A percentile compares a stretch with the other conserved stretches of the same genome.
These are phyloP conservation scores for Todiramphus chloris DNA, from an alignment of 2,113 vertebrate genomes.

Conservation along the genomic window DNA sequence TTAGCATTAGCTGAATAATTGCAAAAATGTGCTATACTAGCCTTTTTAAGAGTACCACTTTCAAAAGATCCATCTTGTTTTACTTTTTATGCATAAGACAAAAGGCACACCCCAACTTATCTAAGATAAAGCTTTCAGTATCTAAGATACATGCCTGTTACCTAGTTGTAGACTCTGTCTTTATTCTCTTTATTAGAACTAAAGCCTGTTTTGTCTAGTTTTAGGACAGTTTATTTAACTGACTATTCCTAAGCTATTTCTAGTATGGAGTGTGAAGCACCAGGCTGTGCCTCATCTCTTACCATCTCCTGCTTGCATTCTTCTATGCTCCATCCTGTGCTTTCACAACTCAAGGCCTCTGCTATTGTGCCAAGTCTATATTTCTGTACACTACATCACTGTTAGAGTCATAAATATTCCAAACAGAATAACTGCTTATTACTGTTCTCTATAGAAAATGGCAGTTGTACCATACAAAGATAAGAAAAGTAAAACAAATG, in stretches of 20 bases:
- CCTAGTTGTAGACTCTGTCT: background rate
- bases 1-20: background rate
- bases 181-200: background rate
- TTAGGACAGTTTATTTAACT: background rate
- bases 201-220: background rate
- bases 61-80: background rate
- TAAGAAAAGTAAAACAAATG: background rate
- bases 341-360: background rate
- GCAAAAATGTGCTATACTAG: background rate
- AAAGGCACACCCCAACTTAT: background rate
- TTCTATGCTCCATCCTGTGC: background rate
- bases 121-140: background rate
- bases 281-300: background rate
- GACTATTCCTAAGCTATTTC: background rate
- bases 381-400: background rate
- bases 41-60: background rate
- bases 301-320: background rate
- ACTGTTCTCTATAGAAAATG: background rate
- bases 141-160: background rate
- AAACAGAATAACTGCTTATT: background rate
- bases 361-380: background rate
- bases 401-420: background rate
- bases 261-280: background rate
- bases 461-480: background rate
- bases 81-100: background rate